Evolutionary conservation across 37 sponge, comb jelly and placozoan genomes (phyloP).

Genomic region (Mnemiopsis leidyi): DNA sequence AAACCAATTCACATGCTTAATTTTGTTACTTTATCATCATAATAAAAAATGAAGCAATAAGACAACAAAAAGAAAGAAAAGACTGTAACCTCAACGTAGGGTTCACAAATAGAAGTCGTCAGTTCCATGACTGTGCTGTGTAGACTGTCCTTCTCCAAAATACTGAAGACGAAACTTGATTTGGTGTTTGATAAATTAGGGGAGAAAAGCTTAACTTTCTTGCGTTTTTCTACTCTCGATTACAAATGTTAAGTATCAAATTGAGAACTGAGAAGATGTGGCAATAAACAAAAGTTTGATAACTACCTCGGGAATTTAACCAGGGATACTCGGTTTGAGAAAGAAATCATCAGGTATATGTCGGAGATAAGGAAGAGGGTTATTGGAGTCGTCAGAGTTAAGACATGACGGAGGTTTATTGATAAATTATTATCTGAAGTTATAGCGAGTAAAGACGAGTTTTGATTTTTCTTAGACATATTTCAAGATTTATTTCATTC

Average conservation of each 20-base stretch:
- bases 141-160: slow-evolving; percentile 46
- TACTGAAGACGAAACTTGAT: not conserved
- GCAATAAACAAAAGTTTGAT: too few relatives aligned
- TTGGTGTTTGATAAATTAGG: too few relatives aligned
- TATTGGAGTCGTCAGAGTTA: not conserved
- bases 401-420: slow-evolving; percentile 35
- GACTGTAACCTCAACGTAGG: slow-evolving; percentile 60
- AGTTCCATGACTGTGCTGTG: slow-evolving; percentile 14
- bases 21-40: too few relatives aligned
- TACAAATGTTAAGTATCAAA: too few relatives aligned
- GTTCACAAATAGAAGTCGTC: not conserved
- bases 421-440: slow-evolving; percentile 31
- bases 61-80: too few relatives aligned
- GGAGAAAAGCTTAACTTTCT: too few relatives aligned
- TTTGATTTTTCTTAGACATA: too few relatives aligned
- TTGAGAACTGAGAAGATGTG: too few relatives aligned
- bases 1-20: too few relatives aligned
- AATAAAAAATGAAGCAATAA: too few relatives aligned
- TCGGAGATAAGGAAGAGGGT: slow-evolving; percentile 16
- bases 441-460: not conserved
- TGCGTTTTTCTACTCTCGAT: too few relatives aligned
- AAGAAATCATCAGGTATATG: not conserved
- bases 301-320: slow-evolving; percentile 44
- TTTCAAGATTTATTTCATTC: too few relatives aligned
- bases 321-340: not conserved